phyloP scores from a whole-genome alignment of 2,113 vertebrate genomes.

The Chaetorhynchus papuensis region DNA sequence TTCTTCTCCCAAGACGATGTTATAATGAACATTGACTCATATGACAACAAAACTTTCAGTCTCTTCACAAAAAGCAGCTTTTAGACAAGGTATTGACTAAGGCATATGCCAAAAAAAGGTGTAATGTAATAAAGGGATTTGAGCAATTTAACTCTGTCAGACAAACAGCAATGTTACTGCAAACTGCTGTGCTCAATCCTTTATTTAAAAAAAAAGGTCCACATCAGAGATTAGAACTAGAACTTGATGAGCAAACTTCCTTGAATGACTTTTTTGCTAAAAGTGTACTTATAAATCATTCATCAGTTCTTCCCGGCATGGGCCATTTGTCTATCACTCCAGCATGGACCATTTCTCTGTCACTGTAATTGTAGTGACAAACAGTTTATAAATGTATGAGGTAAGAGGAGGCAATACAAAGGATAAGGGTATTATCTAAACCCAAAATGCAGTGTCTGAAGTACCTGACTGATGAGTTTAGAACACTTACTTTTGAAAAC shows the following conservation, averaged over 20 bases:
- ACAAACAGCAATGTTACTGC: background rate
- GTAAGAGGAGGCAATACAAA: background rate
- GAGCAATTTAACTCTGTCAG: background rate
- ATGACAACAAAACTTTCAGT: background rate
- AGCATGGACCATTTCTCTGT: background rate
- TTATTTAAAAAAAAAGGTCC: background rate
- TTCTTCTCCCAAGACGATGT: background rate
- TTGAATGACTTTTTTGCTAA: background rate
- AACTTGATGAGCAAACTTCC: background rate
- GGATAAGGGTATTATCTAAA: background rate
- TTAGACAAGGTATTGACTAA: background rate
- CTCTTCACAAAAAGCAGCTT: background rate
- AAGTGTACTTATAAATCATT: conserved; percentile 6
- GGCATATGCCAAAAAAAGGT: background rate
- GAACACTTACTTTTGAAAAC: background rate
- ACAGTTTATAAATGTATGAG: background rate
- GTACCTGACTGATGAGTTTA: background rate
- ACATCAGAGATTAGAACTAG: background rate
- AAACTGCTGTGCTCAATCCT: background rate
- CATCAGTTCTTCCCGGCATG: background rate
- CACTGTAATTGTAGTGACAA: background rate
- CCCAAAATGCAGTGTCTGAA: background rate
- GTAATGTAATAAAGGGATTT: background rate
- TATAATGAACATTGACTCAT: background rate
- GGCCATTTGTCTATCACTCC: background rate